These are phyloP conservation scores for Matsumyia berberina DNA, from an alignment of 2,888 invertebrate genomes.

Conservation along the genomic window DNA sequence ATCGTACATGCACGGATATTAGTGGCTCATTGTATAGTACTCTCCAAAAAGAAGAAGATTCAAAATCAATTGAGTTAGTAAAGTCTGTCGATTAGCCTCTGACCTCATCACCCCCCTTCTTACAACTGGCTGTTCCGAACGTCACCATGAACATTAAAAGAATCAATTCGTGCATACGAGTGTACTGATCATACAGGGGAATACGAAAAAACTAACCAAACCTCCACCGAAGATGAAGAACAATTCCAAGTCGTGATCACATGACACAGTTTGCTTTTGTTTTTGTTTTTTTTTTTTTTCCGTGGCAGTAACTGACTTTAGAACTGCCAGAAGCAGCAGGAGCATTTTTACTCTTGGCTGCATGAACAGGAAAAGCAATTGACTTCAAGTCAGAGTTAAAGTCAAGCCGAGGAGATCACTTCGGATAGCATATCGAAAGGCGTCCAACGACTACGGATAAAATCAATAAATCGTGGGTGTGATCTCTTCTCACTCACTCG, in stretches of 20 bases:
- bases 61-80: slow-evolving; percentile 64
- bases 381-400: slow-evolving; percentile 62
- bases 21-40: slow-evolving; percentile 6
- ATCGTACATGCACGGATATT: background rate
- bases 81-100: slow-evolving; percentile 52
- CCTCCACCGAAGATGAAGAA: slow-evolving; percentile 54
- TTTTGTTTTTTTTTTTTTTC: slow-evolving; percentile 2
- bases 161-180: slow-evolving; percentile 69
- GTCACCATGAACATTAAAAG: slow-evolving; percentile 49
- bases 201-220: slow-evolving; percentile 5
- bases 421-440: slow-evolving; percentile 55
- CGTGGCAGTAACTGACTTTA: slow-evolving; percentile 1
- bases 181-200: slow-evolving; percentile 37
- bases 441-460: slow-evolving; percentile 72
- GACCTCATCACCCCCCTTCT: slow-evolving; percentile 27
- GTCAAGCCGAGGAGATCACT: slow-evolving; percentile 22
- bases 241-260: slow-evolving; percentile 75
- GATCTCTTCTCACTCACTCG: slow-evolving; percentile 73
- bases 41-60: background rate
- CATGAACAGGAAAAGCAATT: slow-evolving; percentile 53
- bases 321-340: slow-evolving; percentile 73
- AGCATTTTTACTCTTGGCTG: slow-evolving; percentile 57
- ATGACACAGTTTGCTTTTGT: slow-evolving; percentile 53
- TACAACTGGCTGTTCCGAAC: slow-evolving; percentile 25
- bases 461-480: slow-evolving; percentile 76